A percentile compares a stretch with the other conserved stretches of the same genome.
These are phyloP conservation scores for Leucoma salicis DNA, from an alignment of 2,888 invertebrate species.

Conservation along the genomic window DNA sequence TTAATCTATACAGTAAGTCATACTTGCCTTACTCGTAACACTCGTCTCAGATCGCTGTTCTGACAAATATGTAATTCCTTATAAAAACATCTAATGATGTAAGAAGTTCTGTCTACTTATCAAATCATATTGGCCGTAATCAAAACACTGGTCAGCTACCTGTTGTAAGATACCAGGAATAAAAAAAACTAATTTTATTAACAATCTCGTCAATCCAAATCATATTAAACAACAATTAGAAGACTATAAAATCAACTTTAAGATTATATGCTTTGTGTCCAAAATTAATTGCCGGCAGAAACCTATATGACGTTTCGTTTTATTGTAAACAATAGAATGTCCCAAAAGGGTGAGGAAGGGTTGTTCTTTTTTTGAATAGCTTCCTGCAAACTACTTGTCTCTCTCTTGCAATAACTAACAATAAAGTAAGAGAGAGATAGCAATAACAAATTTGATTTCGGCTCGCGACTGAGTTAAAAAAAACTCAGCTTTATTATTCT, in stretches of 20 bases:
- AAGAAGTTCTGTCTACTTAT: constrained; percentile 1
- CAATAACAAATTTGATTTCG: constrained; percentile 38
- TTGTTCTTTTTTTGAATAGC: constrained; percentile 78
- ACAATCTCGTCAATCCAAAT: constrained; percentile 38
- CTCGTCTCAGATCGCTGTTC: constrained; percentile 60
- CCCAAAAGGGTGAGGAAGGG: constrained; percentile 77
- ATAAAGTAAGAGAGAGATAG: constrained; percentile 43
- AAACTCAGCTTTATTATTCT: constrained; percentile 75
- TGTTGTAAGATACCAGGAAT: constrained; percentile 56
- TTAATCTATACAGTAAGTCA: background rate
- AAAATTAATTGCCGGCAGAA: constrained; percentile 36
- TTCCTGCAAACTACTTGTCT: constrained; percentile 67
- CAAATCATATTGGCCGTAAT: constrained; percentile 31
- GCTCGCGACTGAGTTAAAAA: constrained; percentile 47
- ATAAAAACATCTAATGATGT: constrained; percentile 42
- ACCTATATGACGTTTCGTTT: constrained; percentile 50
- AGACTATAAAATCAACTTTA: constrained; percentile 41
- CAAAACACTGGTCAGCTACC: constrained; percentile 63
- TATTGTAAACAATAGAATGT: constrained; percentile 69
- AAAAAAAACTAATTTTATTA: constrained; percentile 63
- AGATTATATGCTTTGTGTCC: constrained; percentile 30
- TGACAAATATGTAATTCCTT: constrained; percentile 64
- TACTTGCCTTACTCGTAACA: constrained; percentile 26
- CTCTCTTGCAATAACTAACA: constrained; percentile 41
- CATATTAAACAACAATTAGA: constrained; percentile 19